These are phyloP conservation scores for Babylonia areolata DNA, from an alignment of 1,140 invertebrate genomes.

Conservation along the genomic window DNA sequence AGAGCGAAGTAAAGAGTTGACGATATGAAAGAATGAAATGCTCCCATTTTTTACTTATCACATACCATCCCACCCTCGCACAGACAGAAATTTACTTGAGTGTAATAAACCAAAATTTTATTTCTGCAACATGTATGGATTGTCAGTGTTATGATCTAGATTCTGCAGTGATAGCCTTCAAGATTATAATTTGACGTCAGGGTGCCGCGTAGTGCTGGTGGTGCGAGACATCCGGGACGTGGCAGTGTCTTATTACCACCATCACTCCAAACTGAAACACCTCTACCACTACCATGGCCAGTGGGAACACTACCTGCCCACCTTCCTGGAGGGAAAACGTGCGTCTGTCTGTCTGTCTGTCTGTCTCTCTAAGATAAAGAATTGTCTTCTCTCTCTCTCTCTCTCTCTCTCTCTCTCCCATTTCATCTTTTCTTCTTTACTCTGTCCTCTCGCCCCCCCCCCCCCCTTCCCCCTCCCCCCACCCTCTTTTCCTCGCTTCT, in stretches of 20 bases:
- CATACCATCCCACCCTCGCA: too few species aligned
- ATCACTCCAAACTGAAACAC: conserved; percentile 51
- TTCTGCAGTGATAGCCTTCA: too few species aligned
- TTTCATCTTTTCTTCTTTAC: background rate
- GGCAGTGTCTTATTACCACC: conserved; percentile 55
- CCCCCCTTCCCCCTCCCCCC: background rate
- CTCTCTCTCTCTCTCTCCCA: background rate
- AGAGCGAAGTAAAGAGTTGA: too few species aligned
- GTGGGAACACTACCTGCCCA: conserved; percentile 48
- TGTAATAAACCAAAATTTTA: too few species aligned
- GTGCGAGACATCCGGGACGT: conserved; percentile 57
- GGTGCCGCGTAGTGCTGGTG: conserved; percentile 5
- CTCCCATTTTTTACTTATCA: too few species aligned
- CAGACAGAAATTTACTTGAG: too few species aligned
- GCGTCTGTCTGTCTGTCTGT: background rate
- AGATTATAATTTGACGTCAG: background rate
- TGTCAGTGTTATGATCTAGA: too few species aligned
- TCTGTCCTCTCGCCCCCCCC: background rate
- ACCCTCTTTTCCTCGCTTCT: too few species aligned
- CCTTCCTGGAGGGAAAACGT: conserved; percentile 53
- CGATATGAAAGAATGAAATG: too few species aligned
- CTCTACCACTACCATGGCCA: conserved; percentile 52
- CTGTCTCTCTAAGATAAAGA: background rate
- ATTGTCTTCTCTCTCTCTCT: background rate
- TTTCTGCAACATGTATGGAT: too few species aligned